Base-by-base conservation (phyloP, 2,113 vertebrate species). In the Nyctibius bracteatus region DNA sequence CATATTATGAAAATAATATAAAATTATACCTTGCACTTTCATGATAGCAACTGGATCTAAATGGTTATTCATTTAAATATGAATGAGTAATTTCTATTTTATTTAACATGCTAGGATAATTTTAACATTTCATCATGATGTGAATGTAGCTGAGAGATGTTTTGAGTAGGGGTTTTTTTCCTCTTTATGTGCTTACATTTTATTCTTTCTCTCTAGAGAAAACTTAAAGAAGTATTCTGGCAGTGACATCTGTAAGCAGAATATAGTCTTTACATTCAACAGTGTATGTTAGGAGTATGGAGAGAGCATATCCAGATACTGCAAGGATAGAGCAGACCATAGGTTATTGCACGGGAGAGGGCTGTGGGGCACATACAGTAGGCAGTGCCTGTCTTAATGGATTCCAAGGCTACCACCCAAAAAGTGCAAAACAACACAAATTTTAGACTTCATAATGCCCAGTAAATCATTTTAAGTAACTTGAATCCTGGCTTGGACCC, bases 1-100 rank as follows among this genome's bases (percentile, higher is more conserved):
- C 97, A 79, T 97, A 97, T 98, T 98, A 98, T 94, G 97, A 98
- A 97, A 98, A 98, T 98, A 98, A 98, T 98, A 97, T 98, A 98
- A 98, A 98, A 98, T 98, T 98, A 98, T 97, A 98, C 98, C 97
- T 98, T 97, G 83, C 74, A 92, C 93, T 97, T 97, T 95, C 96
- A 96, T 92, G 97, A 97, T 97, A 97, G 96, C 96, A 92, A 92
- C 87, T 96, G 93, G 90, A 97, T 97, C 96, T 97, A 94, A 98
- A 98, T 98, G 97, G 96, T 92, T 96, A 97, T 96, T 98, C 97
- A 98, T 98, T 98, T 98, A 97, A 98, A 98, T 98, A 96, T 98
- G 96, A 98, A 98, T 98, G 97, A 97, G 84, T 96, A 84, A 90
- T 97, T 97, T 96, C 96, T 92, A 59, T 96, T 98, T 97, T 91